Percentiles rank a stretch among this genome's conserved stretches.
Evolutionary conservation across 2,113 vertebrate genomes (phyloP).

Genomic region (Abramis brama): DNA sequence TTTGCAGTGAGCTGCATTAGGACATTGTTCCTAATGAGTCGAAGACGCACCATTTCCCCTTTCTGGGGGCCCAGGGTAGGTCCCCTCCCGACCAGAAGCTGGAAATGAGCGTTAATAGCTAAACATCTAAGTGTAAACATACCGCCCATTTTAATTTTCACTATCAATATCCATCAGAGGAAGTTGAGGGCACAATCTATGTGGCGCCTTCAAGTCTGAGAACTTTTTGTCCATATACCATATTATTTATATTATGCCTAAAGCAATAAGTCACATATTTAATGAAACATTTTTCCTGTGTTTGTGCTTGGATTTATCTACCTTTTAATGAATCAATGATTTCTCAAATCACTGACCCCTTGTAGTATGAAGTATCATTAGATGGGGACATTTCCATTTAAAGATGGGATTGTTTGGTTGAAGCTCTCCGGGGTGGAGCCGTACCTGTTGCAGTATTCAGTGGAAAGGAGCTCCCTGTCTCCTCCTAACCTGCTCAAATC

Average conservation of each 20-base stretch:
- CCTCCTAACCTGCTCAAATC: slow-evolving; percentile 57
- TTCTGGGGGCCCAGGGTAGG: neutral
- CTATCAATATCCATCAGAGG: slow-evolving; percentile 47
- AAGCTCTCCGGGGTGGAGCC: neutral
- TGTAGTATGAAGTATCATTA: neutral
- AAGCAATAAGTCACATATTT: neutral
- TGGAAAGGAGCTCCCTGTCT: neutral
- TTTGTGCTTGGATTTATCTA: neutral
- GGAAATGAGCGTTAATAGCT: slow-evolving; percentile 40
- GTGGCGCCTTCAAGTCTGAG: slow-evolving; percentile 52
- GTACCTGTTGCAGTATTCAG: neutral
- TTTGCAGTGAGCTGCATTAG: slow-evolving; percentile 52
- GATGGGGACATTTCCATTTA: neutral
- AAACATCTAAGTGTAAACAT: slow-evolving; percentile 38
- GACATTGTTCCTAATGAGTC: slow-evolving; percentile 45
- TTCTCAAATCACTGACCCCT: neutral
- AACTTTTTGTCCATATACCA: slow-evolving; percentile 1
- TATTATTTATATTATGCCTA: neutral
- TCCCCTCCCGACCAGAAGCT: slow-evolving; percentile 11
- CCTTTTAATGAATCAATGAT: neutral
- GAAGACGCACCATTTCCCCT: slow-evolving; percentile 56
- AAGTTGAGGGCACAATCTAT: slow-evolving; percentile 47
- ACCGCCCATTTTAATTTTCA: slow-evolving; percentile 35
- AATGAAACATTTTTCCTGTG: neutral
- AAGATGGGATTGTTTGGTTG: neutral